A percentile compares a stretch with the other conserved stretches of the same genome.
Conservation (phyloP, 2,113 vertebrate genomes). For the Gymnobelideus leadbeateri region DNA sequence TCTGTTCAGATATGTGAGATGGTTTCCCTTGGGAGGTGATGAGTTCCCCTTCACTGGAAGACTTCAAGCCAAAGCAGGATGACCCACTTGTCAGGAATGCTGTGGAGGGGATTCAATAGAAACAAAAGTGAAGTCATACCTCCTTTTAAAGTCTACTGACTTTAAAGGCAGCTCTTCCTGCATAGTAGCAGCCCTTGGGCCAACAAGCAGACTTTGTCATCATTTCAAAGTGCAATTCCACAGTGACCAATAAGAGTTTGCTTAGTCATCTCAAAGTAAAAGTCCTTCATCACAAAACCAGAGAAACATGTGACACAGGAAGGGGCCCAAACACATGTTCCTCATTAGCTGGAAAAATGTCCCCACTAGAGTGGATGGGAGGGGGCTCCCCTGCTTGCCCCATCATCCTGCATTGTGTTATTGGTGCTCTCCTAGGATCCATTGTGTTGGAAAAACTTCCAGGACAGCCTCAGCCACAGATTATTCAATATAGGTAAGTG, state of each 20-base stretch:
- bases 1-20: not conserved
- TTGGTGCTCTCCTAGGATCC: not conserved
- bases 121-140: not conserved
- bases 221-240: not conserved
- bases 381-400: not conserved
- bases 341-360: not conserved
- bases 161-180: too few species aligned
- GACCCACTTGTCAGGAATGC: not conserved
- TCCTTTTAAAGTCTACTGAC: not conserved
- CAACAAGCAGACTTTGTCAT: not conserved
- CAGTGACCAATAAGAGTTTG: not conserved
- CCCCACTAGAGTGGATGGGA: not conserved
- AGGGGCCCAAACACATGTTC: not conserved
- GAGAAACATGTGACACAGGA: not conserved
- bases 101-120: not conserved
- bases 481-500: not conserved
- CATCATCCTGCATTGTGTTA: not conserved
- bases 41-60: not conserved
- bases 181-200: too few species aligned
- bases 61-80: not conserved
- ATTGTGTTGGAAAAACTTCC: not conserved
- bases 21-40: too few species aligned
- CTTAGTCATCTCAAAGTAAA: not conserved
- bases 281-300: not conserved
- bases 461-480: not conserved